phyloP scores from a whole-genome alignment of 2,113 vertebrate genomes.

The Tragelaphus strepsiceros region DNA sequence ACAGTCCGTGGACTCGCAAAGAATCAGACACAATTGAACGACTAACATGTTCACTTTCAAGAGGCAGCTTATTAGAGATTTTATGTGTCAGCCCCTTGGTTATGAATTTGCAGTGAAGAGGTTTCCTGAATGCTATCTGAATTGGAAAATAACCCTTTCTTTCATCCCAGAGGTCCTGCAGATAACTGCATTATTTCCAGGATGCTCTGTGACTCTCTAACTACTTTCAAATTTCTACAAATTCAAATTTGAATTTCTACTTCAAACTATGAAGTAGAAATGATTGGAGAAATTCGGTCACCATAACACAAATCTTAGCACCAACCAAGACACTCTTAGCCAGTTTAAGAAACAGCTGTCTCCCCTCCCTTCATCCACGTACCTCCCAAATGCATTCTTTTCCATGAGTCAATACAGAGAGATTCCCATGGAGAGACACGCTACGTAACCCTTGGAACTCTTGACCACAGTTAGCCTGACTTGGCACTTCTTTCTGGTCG shows the following conservation, averaged over 20 bases:
- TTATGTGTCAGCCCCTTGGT: not conserved
- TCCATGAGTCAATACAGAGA: accelerated
- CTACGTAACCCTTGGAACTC: not conserved
- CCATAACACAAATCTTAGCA: not conserved
- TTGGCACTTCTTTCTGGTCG: not conserved
- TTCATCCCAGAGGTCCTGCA: not conserved
- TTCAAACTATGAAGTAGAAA: not conserved
- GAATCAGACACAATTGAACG: not conserved
- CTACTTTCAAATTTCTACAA: not conserved
- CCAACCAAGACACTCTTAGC: not conserved
- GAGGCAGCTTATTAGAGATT: not conserved
- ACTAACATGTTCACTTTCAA: not conserved
- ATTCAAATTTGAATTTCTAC: not conserved
- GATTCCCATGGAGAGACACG: not conserved
- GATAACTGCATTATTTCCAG: not conserved
- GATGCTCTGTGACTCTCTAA: not conserved
- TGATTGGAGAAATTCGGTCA: not conserved
- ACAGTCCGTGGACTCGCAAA: not conserved
- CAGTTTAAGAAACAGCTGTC: not conserved
- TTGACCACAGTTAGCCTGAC: not conserved
- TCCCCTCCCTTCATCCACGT: not conserved
- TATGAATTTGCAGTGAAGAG: not conserved
- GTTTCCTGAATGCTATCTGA: not conserved
- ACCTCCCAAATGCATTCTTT: not conserved
- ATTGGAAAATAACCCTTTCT: not conserved